Conservation (phyloP, 2,113 vertebrate species). For the Xiphophorus couchianus region DNA sequence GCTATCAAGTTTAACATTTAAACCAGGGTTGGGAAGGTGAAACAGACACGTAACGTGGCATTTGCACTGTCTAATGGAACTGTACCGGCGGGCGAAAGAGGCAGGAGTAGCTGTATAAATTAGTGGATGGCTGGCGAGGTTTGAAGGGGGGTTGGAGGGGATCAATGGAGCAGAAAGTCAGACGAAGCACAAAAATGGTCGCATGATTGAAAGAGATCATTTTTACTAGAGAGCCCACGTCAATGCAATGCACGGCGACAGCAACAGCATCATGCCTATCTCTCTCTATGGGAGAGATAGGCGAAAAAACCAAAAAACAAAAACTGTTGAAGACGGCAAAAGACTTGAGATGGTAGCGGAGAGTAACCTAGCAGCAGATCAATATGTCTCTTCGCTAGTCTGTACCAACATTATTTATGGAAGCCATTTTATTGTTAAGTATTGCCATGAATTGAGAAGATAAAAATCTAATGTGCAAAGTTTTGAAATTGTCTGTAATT, state of each 20-base stretch:
- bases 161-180: constrained; percentile 9
- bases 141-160: not conserved
- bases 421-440: too few species aligned
- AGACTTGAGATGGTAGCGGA: too few species aligned
- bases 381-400: too few species aligned
- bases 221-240: too few species aligned
- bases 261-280: not conserved
- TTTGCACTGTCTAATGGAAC: constrained; percentile 76
- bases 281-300: not conserved
- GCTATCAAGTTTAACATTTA: constrained; percentile 82
- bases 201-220: too few species aligned
- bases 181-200: not conserved
- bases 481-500: too few species aligned
- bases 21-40: constrained; percentile 78
- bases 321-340: too few species aligned
- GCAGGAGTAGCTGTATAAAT: constrained; percentile 70
- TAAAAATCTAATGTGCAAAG: too few species aligned
- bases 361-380: too few species aligned
- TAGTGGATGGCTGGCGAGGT: constrained; percentile 32
- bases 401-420: too few species aligned
- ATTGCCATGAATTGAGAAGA: too few species aligned
- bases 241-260: not conserved
- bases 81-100: constrained; percentile 41
- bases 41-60: constrained; percentile 78
- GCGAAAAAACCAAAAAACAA: not conserved